These are phyloP conservation scores for Dasyprocta punctata DNA, from an alignment of 2,113 vertebrate species.

Conservation along the genomic window DNA sequence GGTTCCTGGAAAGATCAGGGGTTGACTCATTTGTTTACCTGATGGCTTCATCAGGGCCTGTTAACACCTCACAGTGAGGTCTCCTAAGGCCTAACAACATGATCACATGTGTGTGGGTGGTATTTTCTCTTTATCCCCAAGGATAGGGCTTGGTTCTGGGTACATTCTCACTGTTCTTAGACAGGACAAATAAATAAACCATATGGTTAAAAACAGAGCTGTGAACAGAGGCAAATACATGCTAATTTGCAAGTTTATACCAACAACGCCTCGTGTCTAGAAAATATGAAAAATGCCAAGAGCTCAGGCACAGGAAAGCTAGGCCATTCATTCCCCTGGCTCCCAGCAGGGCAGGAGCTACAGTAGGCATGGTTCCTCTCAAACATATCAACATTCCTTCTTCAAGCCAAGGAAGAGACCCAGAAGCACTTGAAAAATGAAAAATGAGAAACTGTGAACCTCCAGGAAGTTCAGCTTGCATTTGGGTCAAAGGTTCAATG, in stretches of 20 bases:
- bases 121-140: constrained; percentile 25
- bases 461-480: constrained; percentile 18
- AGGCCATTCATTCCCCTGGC: background rate
- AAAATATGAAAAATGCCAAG: background rate
- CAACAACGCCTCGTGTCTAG: background rate
- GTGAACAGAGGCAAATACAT: constrained; percentile 14
- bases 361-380: background rate
- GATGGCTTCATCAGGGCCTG: background rate
- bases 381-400: background rate
- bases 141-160: background rate
- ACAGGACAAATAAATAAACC: constrained; percentile 49
- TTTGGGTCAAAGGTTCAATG: background rate
- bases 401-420: background rate
- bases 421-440: constrained; percentile 20
- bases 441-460: background rate
- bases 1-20: constrained; percentile 11
- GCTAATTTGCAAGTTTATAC: constrained; percentile 7
- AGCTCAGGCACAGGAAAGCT: background rate
- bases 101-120: background rate
- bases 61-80: background rate
- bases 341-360: background rate
- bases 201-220: constrained; percentile 25
- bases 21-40: constrained; percentile 10
- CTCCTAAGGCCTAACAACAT: background rate
- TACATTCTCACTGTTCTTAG: background rate